Percentiles rank a stretch among this genome's conserved stretches.
Conservation (phyloP, 2,888 invertebrate species). For the Lingula anatina region DNA sequence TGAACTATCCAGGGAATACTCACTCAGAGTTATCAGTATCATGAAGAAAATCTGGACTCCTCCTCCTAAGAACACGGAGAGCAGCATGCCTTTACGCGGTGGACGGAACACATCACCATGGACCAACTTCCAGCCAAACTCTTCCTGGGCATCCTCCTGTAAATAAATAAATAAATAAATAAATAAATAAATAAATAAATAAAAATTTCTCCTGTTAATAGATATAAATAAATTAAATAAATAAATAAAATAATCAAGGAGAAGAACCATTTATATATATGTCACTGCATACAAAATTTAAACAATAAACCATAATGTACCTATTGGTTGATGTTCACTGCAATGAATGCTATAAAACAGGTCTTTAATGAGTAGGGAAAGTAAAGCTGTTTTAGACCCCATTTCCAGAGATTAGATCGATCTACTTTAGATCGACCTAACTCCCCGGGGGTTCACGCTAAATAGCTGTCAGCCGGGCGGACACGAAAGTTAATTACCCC, state of each 20-base stretch:
- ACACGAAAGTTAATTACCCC: no score
- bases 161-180: conserved; percentile 4
- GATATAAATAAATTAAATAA: conserved; percentile 1
- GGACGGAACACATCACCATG: conserved; percentile 64
- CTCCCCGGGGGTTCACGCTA: no score
- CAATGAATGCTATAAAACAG: no score
- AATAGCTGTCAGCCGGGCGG: no score
- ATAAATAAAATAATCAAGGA: neutral
- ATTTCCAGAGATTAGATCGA: no score
- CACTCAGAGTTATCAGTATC: conserved; percentile 84
- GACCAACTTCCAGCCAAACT: conserved; percentile 66
- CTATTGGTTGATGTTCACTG: no score
- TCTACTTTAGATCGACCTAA: no score
- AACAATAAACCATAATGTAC: no score
- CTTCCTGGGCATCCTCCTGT: conserved; percentile 75
- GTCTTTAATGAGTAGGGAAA: no score
- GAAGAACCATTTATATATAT: neutral
- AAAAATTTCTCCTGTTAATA: no score
- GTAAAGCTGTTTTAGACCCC: no score
- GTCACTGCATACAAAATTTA: neutral
- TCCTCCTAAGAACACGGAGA: conserved; percentile 92
- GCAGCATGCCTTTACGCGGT: conserved; percentile 85
- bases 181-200: no score
- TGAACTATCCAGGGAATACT: conserved; percentile 19
- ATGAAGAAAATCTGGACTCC: conserved; percentile 95